Evolutionary conservation across 2,797 vertebrate species (phyloP).

Genomic region (Psittacula derbiana): DNA sequence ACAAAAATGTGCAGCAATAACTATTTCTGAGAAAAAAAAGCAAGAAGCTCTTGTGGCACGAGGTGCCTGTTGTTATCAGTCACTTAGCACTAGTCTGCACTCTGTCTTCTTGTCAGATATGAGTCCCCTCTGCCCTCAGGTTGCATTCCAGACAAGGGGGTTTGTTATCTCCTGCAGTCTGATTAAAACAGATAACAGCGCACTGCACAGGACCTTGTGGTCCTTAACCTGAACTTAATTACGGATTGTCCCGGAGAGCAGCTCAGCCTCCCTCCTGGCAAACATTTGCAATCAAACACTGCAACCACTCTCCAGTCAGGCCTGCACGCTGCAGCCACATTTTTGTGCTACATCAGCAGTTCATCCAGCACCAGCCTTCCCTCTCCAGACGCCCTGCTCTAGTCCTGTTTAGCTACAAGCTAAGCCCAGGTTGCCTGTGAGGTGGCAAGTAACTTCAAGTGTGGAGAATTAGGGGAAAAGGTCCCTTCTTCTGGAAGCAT

Average conservation of each 20-base stretch:
- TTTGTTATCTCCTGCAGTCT: background rate
- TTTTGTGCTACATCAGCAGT: background rate
- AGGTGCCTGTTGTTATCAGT: background rate
- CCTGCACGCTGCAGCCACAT: rapidly evolving
- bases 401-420: background rate
- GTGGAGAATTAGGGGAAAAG: background rate
- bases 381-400: background rate
- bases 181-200: background rate
- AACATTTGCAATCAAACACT: background rate
- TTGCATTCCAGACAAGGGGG: background rate
- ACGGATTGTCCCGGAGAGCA: background rate
- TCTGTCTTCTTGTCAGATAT: background rate
- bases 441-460: background rate
- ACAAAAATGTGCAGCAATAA: background rate
- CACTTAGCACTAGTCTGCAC: background rate
- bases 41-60: background rate
- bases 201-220: background rate
- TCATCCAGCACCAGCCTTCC: background rate
- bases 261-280: background rate
- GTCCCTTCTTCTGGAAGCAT: background rate
- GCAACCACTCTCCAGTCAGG: background rate
- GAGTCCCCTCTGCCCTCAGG: background rate
- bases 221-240: background rate
- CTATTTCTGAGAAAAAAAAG: background rate
- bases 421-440: background rate